Base-by-base conservation (phyloP, 2,797 vertebrate species). In the Phaenicophaeus curvirostris region DNA sequence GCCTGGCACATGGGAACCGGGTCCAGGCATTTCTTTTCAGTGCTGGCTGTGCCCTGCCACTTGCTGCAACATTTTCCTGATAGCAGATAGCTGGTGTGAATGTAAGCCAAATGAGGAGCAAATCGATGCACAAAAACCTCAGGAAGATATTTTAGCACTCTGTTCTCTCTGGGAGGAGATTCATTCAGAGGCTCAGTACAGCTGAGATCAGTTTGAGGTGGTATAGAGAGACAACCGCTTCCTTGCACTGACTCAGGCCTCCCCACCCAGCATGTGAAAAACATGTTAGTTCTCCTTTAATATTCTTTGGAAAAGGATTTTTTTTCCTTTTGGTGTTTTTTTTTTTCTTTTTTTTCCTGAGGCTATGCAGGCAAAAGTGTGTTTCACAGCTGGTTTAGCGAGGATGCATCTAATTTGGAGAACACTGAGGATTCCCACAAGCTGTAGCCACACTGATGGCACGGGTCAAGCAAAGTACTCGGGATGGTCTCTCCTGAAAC, bases 341-440 rank as follows among this genome's bases (percentile, higher is more conserved):
- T 37, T 23, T 15, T 8, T 23, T 27, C 5, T 4, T 1, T 3
- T 54, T 50, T 76, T 50, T n/a, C 68, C 68, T 31, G 69, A 78
- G 82, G 76, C 65, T 95, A 17, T 83, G 30, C 66, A 89, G 73
- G 58, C 75, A 75, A 65, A 61, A 91, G 41, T 9, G 0, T 90
- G 87, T 83, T 89, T 92, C 65, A 37, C 85, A 93, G 92, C 89
- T 73, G 75, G 69, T 73, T 92, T 90, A 92, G 59, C 35, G 82
- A 65, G 80, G 82, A 80, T 87, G 72, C 1, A 3, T 65, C 72
- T 80, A 35, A 91, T 87, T 71, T 80, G 65, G 65, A 91, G 72
- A 75, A 66, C 41, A n/a, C 0, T 11, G 62, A 87, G 50, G 54
- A 35, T 50, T 95, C 65, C 89, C 89, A 68, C 76, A 85, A 65